Evolutionary conservation across 2,113 vertebrate species (phyloP).

Genomic region (Ptilonorhynchus violaceus): DNA sequence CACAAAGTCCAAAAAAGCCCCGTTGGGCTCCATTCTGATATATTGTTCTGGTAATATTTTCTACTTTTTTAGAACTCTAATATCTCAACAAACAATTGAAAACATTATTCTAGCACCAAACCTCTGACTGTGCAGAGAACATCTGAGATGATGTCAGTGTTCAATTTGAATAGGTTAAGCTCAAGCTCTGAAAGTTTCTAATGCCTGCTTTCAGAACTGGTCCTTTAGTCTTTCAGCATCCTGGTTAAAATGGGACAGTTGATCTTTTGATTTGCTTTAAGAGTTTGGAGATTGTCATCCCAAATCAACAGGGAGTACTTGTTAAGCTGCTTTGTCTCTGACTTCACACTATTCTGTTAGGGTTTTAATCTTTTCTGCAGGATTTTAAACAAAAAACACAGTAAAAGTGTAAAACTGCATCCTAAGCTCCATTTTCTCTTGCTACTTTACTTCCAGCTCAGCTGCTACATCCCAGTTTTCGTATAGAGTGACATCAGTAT

Average conservation of each 20-base stretch:
- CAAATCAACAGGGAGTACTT: not conserved
- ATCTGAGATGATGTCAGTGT: not conserved
- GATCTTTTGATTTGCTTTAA: not conserved
- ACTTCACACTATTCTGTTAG: not conserved
- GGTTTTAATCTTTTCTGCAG: not conserved
- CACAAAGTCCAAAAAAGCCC: rapidly evolving
- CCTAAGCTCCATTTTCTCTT: not conserved
- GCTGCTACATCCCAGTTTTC: not conserved
- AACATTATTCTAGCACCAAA: not conserved
- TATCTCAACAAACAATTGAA: not conserved
- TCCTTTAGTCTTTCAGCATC: not conserved
- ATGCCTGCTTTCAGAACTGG: not conserved
- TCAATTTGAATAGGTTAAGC: not conserved
- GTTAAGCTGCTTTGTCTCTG: conserved; percentile 14
- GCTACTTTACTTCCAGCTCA: not conserved
- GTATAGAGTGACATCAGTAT: not conserved
- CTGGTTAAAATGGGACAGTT: not conserved
- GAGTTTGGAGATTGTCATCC: not conserved
- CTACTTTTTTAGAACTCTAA: not conserved
- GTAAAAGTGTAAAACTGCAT: not conserved
- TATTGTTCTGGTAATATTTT: not conserved
- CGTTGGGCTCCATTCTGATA: not conserved
- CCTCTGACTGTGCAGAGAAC: not conserved
- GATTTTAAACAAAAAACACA: not conserved
- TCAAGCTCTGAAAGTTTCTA: not conserved